Conservation (phyloP, 2,797 vertebrate genomes). For the Gallinago nigripennis region DNA sequence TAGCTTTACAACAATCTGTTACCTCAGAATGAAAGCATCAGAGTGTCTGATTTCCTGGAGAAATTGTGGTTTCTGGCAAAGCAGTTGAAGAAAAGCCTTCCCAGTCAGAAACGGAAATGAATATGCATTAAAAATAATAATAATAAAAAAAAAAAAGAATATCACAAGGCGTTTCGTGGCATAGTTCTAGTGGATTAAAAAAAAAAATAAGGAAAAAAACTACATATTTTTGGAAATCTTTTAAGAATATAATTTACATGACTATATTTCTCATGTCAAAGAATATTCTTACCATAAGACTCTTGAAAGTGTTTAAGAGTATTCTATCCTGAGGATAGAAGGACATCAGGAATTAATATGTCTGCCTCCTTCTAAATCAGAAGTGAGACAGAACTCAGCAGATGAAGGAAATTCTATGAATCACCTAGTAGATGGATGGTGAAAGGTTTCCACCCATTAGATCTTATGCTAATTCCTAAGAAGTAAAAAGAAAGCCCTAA, state of each 20-base stretch:
- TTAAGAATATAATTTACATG: conserved; percentile 14
- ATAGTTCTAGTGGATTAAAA: neutral
- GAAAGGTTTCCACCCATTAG: neutral
- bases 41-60: neutral
- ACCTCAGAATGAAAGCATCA: conserved; percentile 40
- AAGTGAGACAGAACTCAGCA: neutral
- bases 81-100: neutral
- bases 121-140: conserved; percentile 20
- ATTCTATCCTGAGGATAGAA: neutral
- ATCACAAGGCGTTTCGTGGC: neutral
- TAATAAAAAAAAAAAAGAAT: neutral
- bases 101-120: conserved; percentile 37
- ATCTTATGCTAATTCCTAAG: neutral
- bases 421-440: neutral
- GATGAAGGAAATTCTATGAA: neutral
- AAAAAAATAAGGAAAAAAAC: neutral
- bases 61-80: conserved; percentile 47
- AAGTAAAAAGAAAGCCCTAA: neutral
- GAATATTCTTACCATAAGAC: neutral
- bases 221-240: conserved; percentile 26
- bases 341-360: neutral
- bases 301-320: neutral
- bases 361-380: neutral
- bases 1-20: conserved; percentile 41
- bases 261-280: conserved; percentile 55